Evolutionary conservation across 37 sponge, comb jelly and placozoan species (phyloP).

Genomic region (Diacarnus erythraeanus): DNA sequence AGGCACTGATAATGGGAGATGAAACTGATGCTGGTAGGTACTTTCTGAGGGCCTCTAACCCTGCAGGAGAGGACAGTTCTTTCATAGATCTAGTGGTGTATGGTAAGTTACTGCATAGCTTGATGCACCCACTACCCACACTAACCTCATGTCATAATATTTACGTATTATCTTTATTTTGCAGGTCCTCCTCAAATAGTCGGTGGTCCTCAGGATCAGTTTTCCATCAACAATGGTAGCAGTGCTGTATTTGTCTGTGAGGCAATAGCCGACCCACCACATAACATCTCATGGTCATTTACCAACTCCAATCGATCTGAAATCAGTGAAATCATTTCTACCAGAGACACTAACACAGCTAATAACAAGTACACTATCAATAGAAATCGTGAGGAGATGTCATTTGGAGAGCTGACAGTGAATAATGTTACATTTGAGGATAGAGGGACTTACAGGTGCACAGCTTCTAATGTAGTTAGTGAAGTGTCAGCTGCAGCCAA

Average conservation of each 20-base stretch:
- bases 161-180: too few relatives aligned
- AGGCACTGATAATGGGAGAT: not conserved
- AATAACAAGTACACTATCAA: slow-evolving; percentile 34
- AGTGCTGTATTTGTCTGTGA: slow-evolving; percentile 36
- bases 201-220: slow-evolving; percentile 18
- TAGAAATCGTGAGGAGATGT: not conserved
- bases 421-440: slow-evolving; percentile 45
- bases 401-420: slow-evolving; percentile 60
- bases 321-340: not conserved
- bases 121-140: not conserved
- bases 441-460: slow-evolving; percentile 64
- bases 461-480: slow-evolving; percentile 35
- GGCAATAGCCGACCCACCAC: slow-evolving; percentile 57
- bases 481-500: slow-evolving; percentile 9
- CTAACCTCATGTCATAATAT: not conserved
- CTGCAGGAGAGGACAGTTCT: slow-evolving; percentile 31
- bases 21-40: slow-evolving; percentile 64
- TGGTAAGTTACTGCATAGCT: slow-evolving; percentile 54
- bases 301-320: slow-evolving; percentile 5
- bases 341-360: not conserved
- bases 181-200: slow-evolving; percentile 64
- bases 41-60: slow-evolving; percentile 54
- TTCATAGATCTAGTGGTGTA: slow-evolving; percentile 40
- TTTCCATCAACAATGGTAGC: slow-evolving; percentile 28
- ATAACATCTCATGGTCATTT: slow-evolving; percentile 44